Conservation (phyloP, 2,888 invertebrate genomes). For the Mesochorus sp. region DNA sequence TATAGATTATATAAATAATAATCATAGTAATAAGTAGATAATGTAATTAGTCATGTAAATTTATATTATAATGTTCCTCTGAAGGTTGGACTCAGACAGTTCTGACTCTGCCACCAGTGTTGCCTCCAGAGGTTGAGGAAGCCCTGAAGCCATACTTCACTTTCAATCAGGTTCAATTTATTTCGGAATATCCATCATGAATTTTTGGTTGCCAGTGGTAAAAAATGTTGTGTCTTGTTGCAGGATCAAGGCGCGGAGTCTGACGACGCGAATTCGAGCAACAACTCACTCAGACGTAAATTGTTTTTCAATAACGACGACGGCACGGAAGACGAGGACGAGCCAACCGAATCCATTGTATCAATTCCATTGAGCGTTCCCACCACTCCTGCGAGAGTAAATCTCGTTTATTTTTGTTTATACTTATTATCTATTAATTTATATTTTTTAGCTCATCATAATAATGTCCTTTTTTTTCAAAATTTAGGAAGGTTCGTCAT, state of each 20-base stretch:
- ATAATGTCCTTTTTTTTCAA: conserved; percentile 16
- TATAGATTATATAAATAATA: no score
- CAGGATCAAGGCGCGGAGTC: conserved; percentile 77
- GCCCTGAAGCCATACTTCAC: conserved; percentile 86
- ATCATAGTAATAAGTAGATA: background rate
- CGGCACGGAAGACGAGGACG: conserved; percentile 67
- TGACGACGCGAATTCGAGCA: conserved; percentile 77
- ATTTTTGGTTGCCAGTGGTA: background rate
- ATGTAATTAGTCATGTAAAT: background rate
- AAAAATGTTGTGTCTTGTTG: conserved; percentile 5
- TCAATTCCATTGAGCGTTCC: conserved; percentile 75
- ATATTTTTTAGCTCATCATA: background rate
- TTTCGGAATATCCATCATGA: background rate
- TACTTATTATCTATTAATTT: background rate
- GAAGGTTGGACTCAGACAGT: conserved; percentile 87
- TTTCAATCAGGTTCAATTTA: conserved; percentile 81
- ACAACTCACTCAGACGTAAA: conserved; percentile 77
- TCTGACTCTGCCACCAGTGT: conserved; percentile 85
- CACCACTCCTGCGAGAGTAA: conserved; percentile 75
- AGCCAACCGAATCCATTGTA: conserved; percentile 68
- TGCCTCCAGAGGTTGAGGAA: conserved; percentile 86
- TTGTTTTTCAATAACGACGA: conserved; percentile 76
- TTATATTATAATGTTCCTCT: conserved; percentile 4
- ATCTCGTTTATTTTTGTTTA: no score
- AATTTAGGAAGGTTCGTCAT: conserved; percentile 64